Conservation (phyloP, 1,140 invertebrate genomes). For the Nasonia giraulti region DNA sequence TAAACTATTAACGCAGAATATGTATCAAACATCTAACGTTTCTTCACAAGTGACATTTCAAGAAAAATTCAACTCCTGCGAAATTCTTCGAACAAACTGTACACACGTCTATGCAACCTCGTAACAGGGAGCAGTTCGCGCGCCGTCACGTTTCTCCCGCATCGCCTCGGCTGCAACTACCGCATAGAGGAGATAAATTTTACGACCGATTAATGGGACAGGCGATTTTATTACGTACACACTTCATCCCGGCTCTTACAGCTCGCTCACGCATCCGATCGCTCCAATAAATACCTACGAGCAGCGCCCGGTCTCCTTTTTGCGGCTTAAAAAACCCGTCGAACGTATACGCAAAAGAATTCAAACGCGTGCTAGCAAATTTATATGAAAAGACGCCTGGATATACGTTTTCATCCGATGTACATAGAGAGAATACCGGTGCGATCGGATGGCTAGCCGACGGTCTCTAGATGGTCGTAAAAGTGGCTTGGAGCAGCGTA, state of each 20-base stretch:
- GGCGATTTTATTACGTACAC: slow-evolving; percentile 31
- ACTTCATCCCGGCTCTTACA: not conserved
- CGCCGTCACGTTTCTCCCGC: slow-evolving; percentile 20
- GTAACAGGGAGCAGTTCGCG: not conserved
- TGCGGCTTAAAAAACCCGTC: not conserved
- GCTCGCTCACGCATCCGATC: not conserved
- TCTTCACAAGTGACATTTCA: no score
- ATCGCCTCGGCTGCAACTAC: slow-evolving; percentile 8
- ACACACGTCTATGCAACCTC: no score
- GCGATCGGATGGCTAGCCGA: not conserved
- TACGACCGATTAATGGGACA: slow-evolving; percentile 47
- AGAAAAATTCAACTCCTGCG: no score
- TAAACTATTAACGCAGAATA: no score
- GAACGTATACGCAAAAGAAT: not conserved
- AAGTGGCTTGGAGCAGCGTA: not conserved
- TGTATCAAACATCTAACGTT: no score
- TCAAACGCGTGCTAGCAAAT: not conserved
- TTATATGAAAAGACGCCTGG: not conserved
- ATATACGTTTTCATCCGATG: not conserved
- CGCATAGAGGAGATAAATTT: slow-evolving; percentile 40
- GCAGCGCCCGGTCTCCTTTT: not conserved
- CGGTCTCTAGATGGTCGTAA: not conserved
- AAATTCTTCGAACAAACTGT: no score
- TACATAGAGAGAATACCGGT: not conserved
- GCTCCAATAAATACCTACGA: not conserved